phyloP scores from a whole-genome alignment of 2,113 vertebrate species.

The Pseudorhombus dupliciocellatus region DNA sequence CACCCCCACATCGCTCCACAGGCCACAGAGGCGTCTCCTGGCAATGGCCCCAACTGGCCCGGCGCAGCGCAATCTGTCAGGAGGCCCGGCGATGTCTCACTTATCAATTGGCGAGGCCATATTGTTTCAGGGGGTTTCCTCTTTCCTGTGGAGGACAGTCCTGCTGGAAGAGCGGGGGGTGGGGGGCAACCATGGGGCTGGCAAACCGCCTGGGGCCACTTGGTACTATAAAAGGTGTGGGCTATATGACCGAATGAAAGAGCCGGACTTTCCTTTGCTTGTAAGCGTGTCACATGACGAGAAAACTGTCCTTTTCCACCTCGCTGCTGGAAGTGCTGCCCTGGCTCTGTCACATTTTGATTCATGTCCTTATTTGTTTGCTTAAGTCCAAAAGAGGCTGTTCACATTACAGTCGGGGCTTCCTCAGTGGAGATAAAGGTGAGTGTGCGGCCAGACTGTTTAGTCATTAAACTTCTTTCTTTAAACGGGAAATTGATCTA shows the following conservation, averaged over 20 bases:
- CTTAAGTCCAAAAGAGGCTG: conserved; percentile 30
- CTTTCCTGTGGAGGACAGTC: conserved; percentile 75
- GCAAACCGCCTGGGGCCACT: conserved; percentile 36
- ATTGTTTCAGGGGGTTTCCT: conserved; percentile 83
- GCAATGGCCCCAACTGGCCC: conserved; percentile 8
- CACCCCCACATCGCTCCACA: conserved; percentile 11
- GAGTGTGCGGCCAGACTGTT: neutral
- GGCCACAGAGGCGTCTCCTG: conserved; percentile 18
- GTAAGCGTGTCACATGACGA: conserved; percentile 35
- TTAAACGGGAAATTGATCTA: neutral
- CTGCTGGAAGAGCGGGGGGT: conserved; percentile 19
- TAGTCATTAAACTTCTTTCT: neutral
- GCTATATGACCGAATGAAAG: conserved; percentile 43
- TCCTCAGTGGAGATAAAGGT: conserved; percentile 34
- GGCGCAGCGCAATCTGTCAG: conserved; percentile 59
- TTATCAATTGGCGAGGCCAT: conserved; percentile 70
- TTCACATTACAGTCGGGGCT: conserved; percentile 9
- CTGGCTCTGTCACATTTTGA: conserved; percentile 33
- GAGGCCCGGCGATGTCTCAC: conserved; percentile 63
- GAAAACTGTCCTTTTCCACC: conserved; percentile 38
- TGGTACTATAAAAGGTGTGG: conserved; percentile 39
- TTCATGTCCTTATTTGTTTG: conserved; percentile 45
- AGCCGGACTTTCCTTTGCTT: conserved; percentile 46
- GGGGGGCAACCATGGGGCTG: conserved; percentile 25
- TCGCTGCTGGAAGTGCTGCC: conserved; percentile 18